A percentile compares a stretch with the other conserved stretches of the same genome.
phyloP scores from a whole-genome alignment of 2,797 vertebrate genomes.

The Pseudochirops corinnae region DNA sequence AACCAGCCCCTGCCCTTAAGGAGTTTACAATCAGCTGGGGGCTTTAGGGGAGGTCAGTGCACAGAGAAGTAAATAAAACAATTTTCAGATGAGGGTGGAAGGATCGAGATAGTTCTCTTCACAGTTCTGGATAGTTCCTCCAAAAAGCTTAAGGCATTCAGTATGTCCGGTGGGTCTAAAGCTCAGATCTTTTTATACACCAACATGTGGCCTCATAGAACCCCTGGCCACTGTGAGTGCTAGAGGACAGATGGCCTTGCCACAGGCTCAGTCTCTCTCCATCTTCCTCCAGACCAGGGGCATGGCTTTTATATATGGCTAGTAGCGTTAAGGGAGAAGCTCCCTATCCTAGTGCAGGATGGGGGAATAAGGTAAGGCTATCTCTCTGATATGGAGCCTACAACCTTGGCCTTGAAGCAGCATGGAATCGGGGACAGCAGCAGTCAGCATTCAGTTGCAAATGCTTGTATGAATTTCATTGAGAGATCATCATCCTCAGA shows the following conservation, averaged over 20 bases:
- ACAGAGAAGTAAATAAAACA: background rate
- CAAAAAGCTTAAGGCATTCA: constrained; percentile 74
- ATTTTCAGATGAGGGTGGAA: background rate
- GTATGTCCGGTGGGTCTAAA: constrained; percentile 63
- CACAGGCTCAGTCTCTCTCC: constrained; percentile 14
- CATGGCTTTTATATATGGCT: background rate
- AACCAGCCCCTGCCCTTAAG: background rate
- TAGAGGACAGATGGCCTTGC: constrained; percentile 25
- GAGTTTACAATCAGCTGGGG: background rate
- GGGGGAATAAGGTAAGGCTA: background rate
- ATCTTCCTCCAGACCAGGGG: background rate
- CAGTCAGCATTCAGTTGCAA: background rate
- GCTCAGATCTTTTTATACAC: background rate
- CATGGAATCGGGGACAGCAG: constrained; percentile 48
- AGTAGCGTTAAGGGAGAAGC: background rate
- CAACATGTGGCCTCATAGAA: background rate
- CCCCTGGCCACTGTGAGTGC: background rate
- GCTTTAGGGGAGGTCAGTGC: background rate
- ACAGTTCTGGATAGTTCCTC: constrained; percentile 53
- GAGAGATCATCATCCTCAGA: constrained; percentile 28
- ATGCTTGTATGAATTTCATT: constrained; percentile 41
- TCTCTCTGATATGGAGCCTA: background rate
- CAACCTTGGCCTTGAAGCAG: background rate
- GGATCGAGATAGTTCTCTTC: background rate
- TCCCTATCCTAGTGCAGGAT: background rate